Conservation (phyloP, 1,140 invertebrate genomes). For the Magallana gigas region DNA sequence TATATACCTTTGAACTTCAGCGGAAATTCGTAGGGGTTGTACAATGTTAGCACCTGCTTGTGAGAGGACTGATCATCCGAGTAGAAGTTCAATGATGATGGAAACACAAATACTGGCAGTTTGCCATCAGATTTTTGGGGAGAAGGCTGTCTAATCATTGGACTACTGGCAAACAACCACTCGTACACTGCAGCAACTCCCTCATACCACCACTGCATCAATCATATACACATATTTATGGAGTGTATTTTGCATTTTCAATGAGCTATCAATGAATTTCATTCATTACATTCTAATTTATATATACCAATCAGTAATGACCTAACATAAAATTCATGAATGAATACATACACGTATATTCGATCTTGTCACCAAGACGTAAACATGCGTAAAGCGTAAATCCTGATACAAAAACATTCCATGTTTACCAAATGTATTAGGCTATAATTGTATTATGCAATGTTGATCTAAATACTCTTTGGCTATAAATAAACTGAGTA, state of each 20-base stretch:
- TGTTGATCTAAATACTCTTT: conserved; percentile 15
- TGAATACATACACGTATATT: too few species aligned
- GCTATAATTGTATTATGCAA: conserved; percentile 16
- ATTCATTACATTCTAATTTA: too few species aligned
- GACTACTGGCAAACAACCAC: not conserved
- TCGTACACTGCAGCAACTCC: not conserved
- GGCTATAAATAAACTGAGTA: not conserved
- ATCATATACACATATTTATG: too few species aligned
- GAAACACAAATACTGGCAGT: conserved; percentile 90
- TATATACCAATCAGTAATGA: too few species aligned
- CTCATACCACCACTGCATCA: not conserved
- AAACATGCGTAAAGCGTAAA: not conserved
- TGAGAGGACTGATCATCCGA: conserved; percentile 87
- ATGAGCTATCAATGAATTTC: too few species aligned
- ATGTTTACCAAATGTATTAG: too few species aligned
- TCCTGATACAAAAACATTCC: too few species aligned
- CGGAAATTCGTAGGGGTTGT: conserved; percentile 93
- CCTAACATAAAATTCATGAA: too few species aligned
- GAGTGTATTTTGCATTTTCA: too few species aligned
- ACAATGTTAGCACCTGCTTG: conserved; percentile 91
- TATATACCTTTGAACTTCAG: conserved; percentile 90
- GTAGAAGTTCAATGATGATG: conserved; percentile 88
- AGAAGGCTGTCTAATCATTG: conserved; percentile 46
- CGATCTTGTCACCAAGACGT: not conserved
- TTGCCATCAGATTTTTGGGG: conserved; percentile 69